Base-by-base conservation (phyloP, 2,113 vertebrate genomes). In the Bufo gargarizans region DNA sequence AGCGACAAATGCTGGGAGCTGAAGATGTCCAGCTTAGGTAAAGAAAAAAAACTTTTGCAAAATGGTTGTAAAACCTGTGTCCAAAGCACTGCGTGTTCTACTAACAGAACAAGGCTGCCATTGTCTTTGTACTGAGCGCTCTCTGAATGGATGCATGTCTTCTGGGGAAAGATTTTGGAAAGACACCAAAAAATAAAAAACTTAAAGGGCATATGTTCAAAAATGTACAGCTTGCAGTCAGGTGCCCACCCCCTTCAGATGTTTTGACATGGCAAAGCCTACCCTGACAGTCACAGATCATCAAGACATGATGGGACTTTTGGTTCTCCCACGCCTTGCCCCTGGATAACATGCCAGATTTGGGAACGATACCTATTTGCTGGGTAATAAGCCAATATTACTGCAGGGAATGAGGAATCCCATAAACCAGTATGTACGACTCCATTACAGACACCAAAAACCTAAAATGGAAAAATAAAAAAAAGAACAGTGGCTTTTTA, bases 1-100 rank as follows among this genome's bases (percentile, higher is more conserved):
- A 79, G 91, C 83, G 6, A 14, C 9, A 0, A 85, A 86, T 12
- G 77, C 33, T 20, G 83, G 45, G 9, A 55, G 20, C 89, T 19
- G 85, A 89, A 89, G 22, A 65, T 78, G 88, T 82, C 82, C 22
- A 43, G 13, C 53, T n/a, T 65, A 69, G 47, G 55, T 59, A 58
- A 33, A 61, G 3, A 61, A 9, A 53, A 77, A 58, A 43, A 22
- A 76, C 55, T 69, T 74, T 74, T 49, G 45, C 71, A 49, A 49
- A 19, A 19, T 20, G 72, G 72, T 76, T 61, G 74, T 13, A 83
- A 11, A 88, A 89, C 78, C 87, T 50, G 47, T 47, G 69, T 82
- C 79, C 79, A 77, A 88, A 77, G 22, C 47, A 84, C 71, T 67
- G 72, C 69, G 20, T 69, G 12, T 86, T 86, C 45, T 9, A 20